Evolutionary conservation across 2,797 vertebrate genomes (phyloP), one percentile per base, ranked within the genome.

Genomic region (Rhinella marina): DNA sequence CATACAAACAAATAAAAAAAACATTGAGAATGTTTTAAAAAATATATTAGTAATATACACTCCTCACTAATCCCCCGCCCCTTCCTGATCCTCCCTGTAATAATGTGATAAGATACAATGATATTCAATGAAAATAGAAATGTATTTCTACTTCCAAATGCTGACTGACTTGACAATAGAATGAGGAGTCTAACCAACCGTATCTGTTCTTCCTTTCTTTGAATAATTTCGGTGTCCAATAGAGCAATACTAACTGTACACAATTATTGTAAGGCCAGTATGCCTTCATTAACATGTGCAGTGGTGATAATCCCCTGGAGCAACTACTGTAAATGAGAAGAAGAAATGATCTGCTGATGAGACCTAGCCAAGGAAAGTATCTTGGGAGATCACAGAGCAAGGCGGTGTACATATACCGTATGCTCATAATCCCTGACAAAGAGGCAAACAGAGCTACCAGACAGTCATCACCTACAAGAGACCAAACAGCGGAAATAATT

Each of bases 241-340:
- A 72, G 25, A 73, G 82, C 27, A n/a, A 72, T 59, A 48, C 50
- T 56, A 70, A 70, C 48, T 19, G 81, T 70, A 29, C 66, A 70
- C 19, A 66, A 29, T 70, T 83, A 83, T 82, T 83, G 25, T 70
- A 56, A 72, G 25, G 29, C 12, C 82, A 84, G 82, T 29, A 54
- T 23, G 52, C 25, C n/a, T 84, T 84, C 82, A 84, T 73, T 84
- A 84, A 54, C 68, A 27, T 57, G 54, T 73, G 68, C 82, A 41
- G 52, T 73, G 68, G 66, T 84, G 82, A 73, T 84, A 84, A 84
- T 84, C 52, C 82, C 64, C 82, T 41, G 19, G 82, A 41, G 82
- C 56, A 84, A 73, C 73, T 84, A 84, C 66, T 73, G 82, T 59
- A 59, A 72, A 84, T 84, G 82, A 72, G 66, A 56, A 59, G 56